Evolutionary conservation across 2,888 invertebrate genomes (phyloP).

Genomic region (Philereme vetulata): DNA sequence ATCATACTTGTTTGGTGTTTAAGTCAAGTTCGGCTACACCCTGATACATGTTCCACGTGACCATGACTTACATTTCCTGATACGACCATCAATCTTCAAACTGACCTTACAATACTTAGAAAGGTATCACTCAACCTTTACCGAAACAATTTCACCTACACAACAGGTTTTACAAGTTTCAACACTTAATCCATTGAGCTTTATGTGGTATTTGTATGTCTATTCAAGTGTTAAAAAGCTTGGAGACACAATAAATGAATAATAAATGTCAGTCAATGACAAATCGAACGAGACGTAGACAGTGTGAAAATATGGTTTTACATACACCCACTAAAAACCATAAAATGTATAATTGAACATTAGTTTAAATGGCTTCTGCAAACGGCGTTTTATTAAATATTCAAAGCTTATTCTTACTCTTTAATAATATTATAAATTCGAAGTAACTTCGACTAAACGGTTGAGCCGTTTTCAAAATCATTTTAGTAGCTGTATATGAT

Average conservation of each 20-base stretch:
- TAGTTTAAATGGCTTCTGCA: too few species aligned
- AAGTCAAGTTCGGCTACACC: slow-evolving; percentile 20
- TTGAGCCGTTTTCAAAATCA: too few species aligned
- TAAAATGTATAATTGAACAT: neutral
- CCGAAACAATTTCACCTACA: slow-evolving; percentile 61
- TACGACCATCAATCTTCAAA: slow-evolving; percentile 44
- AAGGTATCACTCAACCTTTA: slow-evolving; percentile 62
- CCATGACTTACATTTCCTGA: slow-evolving; percentile 49
- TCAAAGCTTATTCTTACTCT: neutral
- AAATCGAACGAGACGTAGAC: slow-evolving; percentile 34
- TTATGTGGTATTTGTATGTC: slow-evolving; percentile 23
- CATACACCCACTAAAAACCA: slow-evolving; percentile 15
- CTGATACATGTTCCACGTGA: slow-evolving; percentile 36
- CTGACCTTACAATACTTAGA: slow-evolving; percentile 63
- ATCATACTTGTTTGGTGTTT: slow-evolving; percentile 12
- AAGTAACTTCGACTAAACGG: too few species aligned
- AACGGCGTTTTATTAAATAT: neutral
- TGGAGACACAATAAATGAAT: slow-evolving; percentile 44
- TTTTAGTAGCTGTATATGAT: too few species aligned
- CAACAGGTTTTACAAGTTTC: slow-evolving; percentile 41
- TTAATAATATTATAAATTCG: too few species aligned
- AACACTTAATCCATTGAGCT: slow-evolving; percentile 34
- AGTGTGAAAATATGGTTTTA: slow-evolving; percentile 40
- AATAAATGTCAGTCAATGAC: slow-evolving; percentile 46
- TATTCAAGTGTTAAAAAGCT: slow-evolving; percentile 53